phyloP scores from a whole-genome alignment of 2,888 invertebrate species.

The Loripinus fragilis region DNA sequence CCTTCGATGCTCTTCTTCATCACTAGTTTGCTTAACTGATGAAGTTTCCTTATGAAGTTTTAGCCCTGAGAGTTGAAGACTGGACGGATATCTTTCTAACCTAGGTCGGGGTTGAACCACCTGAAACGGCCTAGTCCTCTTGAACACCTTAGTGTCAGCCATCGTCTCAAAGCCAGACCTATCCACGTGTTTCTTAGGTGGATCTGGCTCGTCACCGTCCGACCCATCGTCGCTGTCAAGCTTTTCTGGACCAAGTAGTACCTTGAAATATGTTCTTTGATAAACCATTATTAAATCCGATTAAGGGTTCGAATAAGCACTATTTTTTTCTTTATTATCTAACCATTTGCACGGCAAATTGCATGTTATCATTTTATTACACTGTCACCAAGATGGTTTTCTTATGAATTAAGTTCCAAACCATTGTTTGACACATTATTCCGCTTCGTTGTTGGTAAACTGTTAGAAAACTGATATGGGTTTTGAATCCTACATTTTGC shows the following conservation, averaged over 20 bases:
- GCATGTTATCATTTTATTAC: not conserved
- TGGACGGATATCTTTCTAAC: constrained; percentile 52
- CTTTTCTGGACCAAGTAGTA: constrained; percentile 52
- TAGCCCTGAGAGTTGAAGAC: constrained; percentile 58
- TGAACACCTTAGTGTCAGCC: constrained; percentile 58
- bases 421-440: too few relatives aligned
- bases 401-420: too few relatives aligned
- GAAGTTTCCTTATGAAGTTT: constrained; percentile 50
- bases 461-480: too few relatives aligned
- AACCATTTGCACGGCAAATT: not conserved
- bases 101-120: constrained; percentile 35
- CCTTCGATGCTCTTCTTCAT: not conserved
- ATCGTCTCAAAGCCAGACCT: constrained; percentile 43
- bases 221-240: not conserved
- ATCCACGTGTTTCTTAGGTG: not conserved
- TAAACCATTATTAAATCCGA: constrained; percentile 43
- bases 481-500: too few relatives aligned
- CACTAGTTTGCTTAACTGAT: constrained; percentile 2
- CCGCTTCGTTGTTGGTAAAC: too few relatives aligned
- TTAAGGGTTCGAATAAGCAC: not conserved
- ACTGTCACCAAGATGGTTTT: not conserved
- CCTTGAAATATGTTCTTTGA: constrained; percentile 44
- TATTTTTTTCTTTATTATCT: not conserved
- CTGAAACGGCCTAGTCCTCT: constrained; percentile 55
- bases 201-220: constrained; percentile 10